phyloP scores from a whole-genome alignment of 2,113 vertebrate species.

The Scomber scombrus region DNA sequence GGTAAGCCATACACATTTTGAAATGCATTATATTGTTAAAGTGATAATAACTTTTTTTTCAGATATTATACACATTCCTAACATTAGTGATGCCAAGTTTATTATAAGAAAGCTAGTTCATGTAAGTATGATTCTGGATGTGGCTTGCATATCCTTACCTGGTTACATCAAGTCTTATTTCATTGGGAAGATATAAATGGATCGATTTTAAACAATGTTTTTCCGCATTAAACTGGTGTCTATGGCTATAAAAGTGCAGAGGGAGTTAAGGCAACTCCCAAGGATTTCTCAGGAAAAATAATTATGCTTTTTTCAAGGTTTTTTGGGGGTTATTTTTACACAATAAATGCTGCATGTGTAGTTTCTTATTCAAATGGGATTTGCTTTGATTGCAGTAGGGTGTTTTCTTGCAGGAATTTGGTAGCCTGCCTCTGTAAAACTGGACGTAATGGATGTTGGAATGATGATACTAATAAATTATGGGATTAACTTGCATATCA shows the following conservation, averaged over 20 bases:
- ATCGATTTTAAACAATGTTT: background rate
- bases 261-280: background rate
- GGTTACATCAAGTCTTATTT: background rate
- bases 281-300: no score
- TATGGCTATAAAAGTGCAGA: background rate
- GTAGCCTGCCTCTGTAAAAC: background rate
- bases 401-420: background rate
- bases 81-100: background rate
- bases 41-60: background rate
- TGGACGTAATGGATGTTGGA: background rate
- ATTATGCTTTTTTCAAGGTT: no score
- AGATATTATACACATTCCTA: background rate
- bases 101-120: background rate
- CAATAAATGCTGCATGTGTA: background rate
- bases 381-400: no score
- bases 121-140: background rate
- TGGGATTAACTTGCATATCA: background rate
- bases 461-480: background rate
- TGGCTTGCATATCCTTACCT: background rate
- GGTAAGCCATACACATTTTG: conserved; percentile 63
- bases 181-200: background rate
- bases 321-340: background rate
- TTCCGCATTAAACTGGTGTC: background rate
- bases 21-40: background rate
- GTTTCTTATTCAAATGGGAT: no score